phyloP scores from a whole-genome alignment of 2,888 invertebrate genomes.

The Phyto melanocephala region DNA sequence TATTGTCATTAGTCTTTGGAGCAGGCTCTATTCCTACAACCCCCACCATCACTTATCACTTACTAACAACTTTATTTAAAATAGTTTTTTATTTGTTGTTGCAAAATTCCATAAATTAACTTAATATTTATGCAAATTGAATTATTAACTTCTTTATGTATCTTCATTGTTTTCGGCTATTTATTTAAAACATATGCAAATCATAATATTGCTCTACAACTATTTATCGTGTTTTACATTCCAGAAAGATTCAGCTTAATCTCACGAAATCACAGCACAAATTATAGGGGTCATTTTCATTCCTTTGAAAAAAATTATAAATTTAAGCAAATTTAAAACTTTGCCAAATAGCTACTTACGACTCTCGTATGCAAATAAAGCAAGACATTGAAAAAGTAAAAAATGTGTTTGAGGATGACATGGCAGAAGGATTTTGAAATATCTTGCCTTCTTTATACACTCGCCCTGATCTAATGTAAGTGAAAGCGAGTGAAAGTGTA shows the following conservation, averaged over 20 bases:
- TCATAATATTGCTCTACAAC: background rate
- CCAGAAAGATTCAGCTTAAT: too few species aligned
- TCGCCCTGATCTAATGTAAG: background rate
- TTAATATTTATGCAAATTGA: slow-evolving; percentile 27
- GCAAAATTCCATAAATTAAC: background rate
- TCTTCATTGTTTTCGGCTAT: background rate
- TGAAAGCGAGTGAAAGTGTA: slow-evolving; percentile 12
- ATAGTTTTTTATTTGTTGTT: background rate
- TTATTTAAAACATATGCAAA: slow-evolving; percentile 7
- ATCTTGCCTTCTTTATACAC: background rate
- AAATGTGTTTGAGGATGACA: too few species aligned
- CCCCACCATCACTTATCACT: too few species aligned
- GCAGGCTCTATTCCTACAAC: too few species aligned
- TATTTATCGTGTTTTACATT: background rate
- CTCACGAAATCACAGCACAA: background rate
- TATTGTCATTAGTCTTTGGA: too few species aligned
- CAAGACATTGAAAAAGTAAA: too few species aligned
- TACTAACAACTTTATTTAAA: too few species aligned
- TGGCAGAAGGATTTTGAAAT: too few species aligned
- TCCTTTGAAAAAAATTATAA: background rate
- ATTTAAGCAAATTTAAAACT: background rate
- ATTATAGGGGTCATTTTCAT: background rate
- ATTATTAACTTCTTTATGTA: background rate
- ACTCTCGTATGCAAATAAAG: too few species aligned
- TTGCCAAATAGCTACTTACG: too few species aligned